Evolutionary conservation across 1,140 invertebrate species (phyloP), one percentile per base, ranked within the genome.

Genomic region (Trichoplusia ni): DNA sequence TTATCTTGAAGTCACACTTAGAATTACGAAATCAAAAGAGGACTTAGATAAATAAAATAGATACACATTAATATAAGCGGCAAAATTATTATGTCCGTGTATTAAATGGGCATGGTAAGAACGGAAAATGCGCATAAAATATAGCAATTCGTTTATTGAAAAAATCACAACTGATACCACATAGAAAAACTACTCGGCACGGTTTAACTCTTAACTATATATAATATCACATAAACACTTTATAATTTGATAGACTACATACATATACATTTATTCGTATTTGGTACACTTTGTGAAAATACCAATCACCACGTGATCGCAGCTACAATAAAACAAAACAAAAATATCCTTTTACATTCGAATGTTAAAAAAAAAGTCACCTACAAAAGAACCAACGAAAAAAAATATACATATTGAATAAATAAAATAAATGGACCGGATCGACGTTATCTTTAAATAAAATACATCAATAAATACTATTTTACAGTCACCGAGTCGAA

Each of bases 101-200:
- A 13, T 37, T 37, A 37, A 9, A 25, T 11, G 23, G 5, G 19
- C 8, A 13, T 9, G 44, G 3, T 47, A 63, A 21, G 14, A 31
- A 59, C 69, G 67, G 47, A 64, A 59, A 56, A 75, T 9, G 60
- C 16, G 59, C 18, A 42, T 68, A 27, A 73, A 80, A 79, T 86
- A 85, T 86, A 86, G 81, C 79, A 85, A 79, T 84, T 81, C 72
- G 67, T 90, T 90, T 90, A 90, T 87, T 80, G 78, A 81, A 88
- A 85, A 85, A 86, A 86, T 86, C 85, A 90, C 84, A 90, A 90
- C 87, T 90, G 82, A 88, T 90, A 90, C 87, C 85, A 90, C 82
- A 90, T 90, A 88, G 84, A 90, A 90, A 90, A 90, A 85, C 87
- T 90, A 90, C 82, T 90, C 84, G 87, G 85, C 87, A 90, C 85